phyloP scores from a whole-genome alignment of 2,113 vertebrate species.

The Solea solea region DNA sequence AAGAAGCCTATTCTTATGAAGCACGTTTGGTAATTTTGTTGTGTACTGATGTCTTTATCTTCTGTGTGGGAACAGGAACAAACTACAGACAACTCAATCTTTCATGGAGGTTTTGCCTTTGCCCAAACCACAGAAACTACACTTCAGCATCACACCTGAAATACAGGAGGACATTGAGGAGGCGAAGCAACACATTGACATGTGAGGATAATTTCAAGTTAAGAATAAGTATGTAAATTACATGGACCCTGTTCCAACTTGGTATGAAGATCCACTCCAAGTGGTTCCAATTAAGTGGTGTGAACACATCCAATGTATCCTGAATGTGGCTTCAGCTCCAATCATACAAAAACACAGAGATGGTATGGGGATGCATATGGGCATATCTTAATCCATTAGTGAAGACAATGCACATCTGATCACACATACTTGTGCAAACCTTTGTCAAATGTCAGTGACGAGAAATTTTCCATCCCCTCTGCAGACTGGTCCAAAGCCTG shows the following conservation, averaged over 20 bases:
- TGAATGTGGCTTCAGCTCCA: too few relatives aligned
- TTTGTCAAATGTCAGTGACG: not conserved
- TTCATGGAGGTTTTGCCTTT: constrained; percentile 74
- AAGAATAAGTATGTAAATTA: not conserved
- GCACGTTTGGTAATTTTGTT: too few relatives aligned
- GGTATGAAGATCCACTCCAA: too few relatives aligned
- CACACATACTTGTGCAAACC: too few relatives aligned
- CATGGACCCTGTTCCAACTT: too few relatives aligned
- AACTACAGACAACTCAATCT: constrained; percentile 72
- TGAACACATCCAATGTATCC: too few relatives aligned
- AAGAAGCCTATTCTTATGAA: too few relatives aligned
- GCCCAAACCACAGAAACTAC: constrained; percentile 88
- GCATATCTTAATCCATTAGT: too few relatives aligned
- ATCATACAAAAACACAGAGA: too few relatives aligned
- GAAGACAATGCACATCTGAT: too few relatives aligned
- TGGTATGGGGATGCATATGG: too few relatives aligned
- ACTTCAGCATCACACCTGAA: constrained; percentile 92
- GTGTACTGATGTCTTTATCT: not conserved
- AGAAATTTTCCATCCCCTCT: not conserved
- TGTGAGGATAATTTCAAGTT: constrained; percentile 71
- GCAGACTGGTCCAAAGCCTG: constrained; percentile 89
- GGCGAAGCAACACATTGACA: constrained; percentile 90
- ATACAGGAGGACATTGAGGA: constrained; percentile 90
- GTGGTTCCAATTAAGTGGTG: too few relatives aligned
- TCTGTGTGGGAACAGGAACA: constrained; percentile 79